Evolutionary conservation across 2,888 invertebrate genomes (phyloP), one percentile per base, ranked within the genome.

Genomic region (Hetaerina titia): DNA sequence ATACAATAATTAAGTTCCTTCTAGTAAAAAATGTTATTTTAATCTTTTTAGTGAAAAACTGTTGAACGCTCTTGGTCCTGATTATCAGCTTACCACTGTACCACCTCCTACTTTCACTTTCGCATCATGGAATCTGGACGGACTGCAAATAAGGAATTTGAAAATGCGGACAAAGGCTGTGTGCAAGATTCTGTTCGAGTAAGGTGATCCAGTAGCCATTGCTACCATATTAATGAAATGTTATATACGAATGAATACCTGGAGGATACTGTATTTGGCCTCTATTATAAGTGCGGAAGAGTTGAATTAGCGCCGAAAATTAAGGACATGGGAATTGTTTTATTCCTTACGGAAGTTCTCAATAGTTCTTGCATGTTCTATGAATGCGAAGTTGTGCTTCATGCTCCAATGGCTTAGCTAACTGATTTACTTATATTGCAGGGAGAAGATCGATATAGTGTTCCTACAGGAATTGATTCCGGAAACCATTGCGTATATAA

Each of bases 51-150:
- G 95, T 64, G 95, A 95, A 95, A 88, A 90, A 69, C 95, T 95
- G 95, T 81, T 95, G 94, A 94, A 95, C 90, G 95, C 69, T 25
- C 64, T 95, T 89, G 90, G 92, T 9, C 58, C 90, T 8, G 95
- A 69, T 25, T 90, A 94, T 15, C n/a, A 95, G 87, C 74, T 95
- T n/a, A 96, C 96, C 0, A 95, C 95, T 64, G 96, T 96, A 95
- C 96, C 96, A 13, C 96, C 96, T 15, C 96, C 96, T 90, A 96
- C 96, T 64, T 96, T 97, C 92, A 97, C 97, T 45, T 95, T 97
- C 17, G 96, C 97, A 60, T 97, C 97, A 11, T 98, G 97, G 97
- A 98, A 98, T 96, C 96, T 98, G 95, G 97, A 98, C 96, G 97
- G 97, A 2, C 96, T 98, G 13, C 97, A 97, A 96, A 96, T 96